Evolutionary conservation across 2,888 invertebrate species (phyloP), one percentile per base, ranked within the genome.

Genomic region (Meiosimyza decipiens): DNA sequence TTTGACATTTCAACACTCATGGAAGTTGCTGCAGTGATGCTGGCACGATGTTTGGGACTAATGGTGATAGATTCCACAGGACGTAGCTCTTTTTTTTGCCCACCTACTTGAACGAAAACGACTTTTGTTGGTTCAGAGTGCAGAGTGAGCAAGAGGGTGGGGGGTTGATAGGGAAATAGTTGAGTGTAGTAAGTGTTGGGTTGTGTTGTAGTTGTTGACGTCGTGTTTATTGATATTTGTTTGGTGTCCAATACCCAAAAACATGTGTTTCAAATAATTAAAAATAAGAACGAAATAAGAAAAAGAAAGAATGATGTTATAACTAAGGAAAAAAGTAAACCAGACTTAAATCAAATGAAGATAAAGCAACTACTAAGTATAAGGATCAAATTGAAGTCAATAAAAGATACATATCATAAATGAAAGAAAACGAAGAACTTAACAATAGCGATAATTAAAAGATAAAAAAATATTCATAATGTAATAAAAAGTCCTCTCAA

Each of bases 21-120:
- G 12, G 83, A 75, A 1, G 84, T 80, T 3, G 82, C 78, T 7
- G 85, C 82, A 12, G 85, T 82, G 70, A 87, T 84, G 79, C 84
- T 86, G 22, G 85, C 77, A 51, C 89, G 86, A 76, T 89, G 89
- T 76, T 88, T 88, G 2, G 90, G 90, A 80, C 90, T 90, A 68
- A 84, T 84, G 50, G 85, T 82, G n/a, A 84, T 80, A 7, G 86
- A 84, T 75, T 86, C 87, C 28, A 84, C 82, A 2, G 87, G 83
- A 16, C 85, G 83, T 9, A 87, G 80, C 72, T 87, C 87, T 78
- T 86, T 87, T 78, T 85, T 86, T 74, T 86, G 84, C 79, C 85
- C 86, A 83, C 87, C 87, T 87, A 86, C 81, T 86, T 86, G 85
- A 79, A 86, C 86, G 80, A 87, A 85, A 84, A 87, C 86, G 86